Percentiles rank a stretch among this genome's conserved stretches.
Conservation (phyloP, 2,797 vertebrate genomes). For the Gorsachius magnificus region DNA sequence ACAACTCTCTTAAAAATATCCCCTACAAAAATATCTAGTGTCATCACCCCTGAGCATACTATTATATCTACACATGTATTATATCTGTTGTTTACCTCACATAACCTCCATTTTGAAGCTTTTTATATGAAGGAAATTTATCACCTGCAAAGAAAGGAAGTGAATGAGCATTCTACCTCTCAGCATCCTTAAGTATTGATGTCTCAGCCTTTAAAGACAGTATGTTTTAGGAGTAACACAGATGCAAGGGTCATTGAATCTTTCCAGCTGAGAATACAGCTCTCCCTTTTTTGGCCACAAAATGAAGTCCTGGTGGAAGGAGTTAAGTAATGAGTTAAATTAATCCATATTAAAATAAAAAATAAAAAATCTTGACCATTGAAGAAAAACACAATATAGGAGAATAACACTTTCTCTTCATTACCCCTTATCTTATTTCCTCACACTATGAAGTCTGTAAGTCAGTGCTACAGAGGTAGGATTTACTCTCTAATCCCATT, state of each 20-base stretch:
- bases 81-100: neutral
- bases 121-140: neutral
- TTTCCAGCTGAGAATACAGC: neutral
- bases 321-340: neutral
- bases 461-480: neutral
- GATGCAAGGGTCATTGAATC: neutral
- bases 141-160: neutral
- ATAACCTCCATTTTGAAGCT: neutral
- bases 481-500: constrained; percentile 23
- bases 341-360: neutral
- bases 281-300: neutral
- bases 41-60: neutral
- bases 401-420: neutral
- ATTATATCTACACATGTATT: neutral
- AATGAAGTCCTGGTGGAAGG: neutral
- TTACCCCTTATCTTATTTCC: neutral
- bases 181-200: neutral
- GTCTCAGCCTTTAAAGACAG: neutral
- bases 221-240: neutral
- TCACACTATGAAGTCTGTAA: neutral
- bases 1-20: neutral
- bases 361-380: neutral
- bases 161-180: neutral
- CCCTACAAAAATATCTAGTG: neutral
- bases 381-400: neutral